Base-by-base conservation (phyloP, 2,113 vertebrate species). In the Hucho hucho region DNA sequence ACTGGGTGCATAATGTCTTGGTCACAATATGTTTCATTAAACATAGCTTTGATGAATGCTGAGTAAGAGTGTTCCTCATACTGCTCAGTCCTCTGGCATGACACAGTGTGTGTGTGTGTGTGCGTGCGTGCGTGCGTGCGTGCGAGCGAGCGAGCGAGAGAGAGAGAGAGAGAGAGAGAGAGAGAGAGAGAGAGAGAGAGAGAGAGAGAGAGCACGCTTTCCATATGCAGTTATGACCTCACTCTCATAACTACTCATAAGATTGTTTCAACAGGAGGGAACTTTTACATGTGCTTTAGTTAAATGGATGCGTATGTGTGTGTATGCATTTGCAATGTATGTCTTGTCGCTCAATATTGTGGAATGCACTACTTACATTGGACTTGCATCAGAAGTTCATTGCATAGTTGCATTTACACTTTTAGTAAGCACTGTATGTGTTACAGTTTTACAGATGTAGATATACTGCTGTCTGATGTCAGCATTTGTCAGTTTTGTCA, bases 271-370 rank as follows among this genome's bases (percentile, higher is more conserved):
- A 28, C 25, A 28, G 28, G 26, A 6, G 25, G 28, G 25, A 29
- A 65, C 22, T 11, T 4, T 24, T 24, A 29, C 14, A 18, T 59
- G 56, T n/a, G 47, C n/a, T 20, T 20, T 59, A 59, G 14, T n/a
- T n/a, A 59, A 59, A 59, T 59, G 56, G 16, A 59, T 69, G 25
- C 64, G 61, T 53, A 43, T 43, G 64, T 58, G 46, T 56, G 53
- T 69, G 24, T 32, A 24, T 78, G 49, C 59, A 9, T 63, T 66
- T 37, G 49, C 72, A 70, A 28, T 26, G n/a, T 37, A 72, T 43
- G 26, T 79, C 69, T 46, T 28, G 7, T 22, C 22, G n/a, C 58
- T 77, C 63, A 81, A 63, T 56, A 4, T 58, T 71, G 79, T 71
- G 56, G 29, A 76, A 64, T 68, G 80, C 70, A 16, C 26, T 25